Evolutionary conservation across 2,113 vertebrate genomes (phyloP).

Genomic region (Neodontobutis hainanensis): DNA sequence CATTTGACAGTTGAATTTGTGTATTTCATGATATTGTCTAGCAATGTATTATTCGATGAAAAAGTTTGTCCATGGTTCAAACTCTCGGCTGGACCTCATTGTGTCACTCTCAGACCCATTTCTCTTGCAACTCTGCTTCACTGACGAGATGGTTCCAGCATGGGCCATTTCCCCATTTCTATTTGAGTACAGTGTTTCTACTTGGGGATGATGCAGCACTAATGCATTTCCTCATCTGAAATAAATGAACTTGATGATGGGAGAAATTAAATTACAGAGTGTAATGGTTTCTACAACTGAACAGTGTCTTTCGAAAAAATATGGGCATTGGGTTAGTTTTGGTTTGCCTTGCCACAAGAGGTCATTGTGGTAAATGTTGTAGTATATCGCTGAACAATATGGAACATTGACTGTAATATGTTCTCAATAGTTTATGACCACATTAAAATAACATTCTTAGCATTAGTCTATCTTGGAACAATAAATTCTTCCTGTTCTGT

Average conservation of each 20-base stretch:
- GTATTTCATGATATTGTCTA: not conserved
- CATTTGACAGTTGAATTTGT: not conserved
- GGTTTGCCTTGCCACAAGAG: not conserved
- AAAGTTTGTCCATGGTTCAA: slow-evolving; percentile 11
- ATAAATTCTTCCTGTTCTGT: too few species aligned
- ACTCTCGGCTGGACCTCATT: slow-evolving; percentile 6
- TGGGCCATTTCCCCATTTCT: slow-evolving; percentile 41
- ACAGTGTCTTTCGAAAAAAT: slow-evolving; percentile 5
- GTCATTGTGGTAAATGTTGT: too few species aligned
- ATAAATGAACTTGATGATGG: slow-evolving; percentile 51
- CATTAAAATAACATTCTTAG: too few species aligned
- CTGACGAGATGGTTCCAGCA: slow-evolving; percentile 49
- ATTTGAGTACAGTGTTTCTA: slow-evolving; percentile 22
- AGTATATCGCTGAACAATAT: too few species aligned
- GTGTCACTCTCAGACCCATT: slow-evolving; percentile 29
- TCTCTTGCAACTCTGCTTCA: slow-evolving; percentile 27
- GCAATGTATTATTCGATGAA: not conserved
- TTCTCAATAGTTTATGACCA: too few species aligned
- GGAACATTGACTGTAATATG: too few species aligned
- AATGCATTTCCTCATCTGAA: slow-evolving; percentile 62
- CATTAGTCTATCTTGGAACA: too few species aligned
- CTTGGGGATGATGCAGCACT: slow-evolving; percentile 30
- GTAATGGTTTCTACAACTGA: slow-evolving; percentile 18
- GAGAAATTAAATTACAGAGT: slow-evolving; percentile 41
- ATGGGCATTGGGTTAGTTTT: not conserved